Base-by-base conservation (phyloP, 2,113 vertebrate genomes). In the Sula dactylatra region DNA sequence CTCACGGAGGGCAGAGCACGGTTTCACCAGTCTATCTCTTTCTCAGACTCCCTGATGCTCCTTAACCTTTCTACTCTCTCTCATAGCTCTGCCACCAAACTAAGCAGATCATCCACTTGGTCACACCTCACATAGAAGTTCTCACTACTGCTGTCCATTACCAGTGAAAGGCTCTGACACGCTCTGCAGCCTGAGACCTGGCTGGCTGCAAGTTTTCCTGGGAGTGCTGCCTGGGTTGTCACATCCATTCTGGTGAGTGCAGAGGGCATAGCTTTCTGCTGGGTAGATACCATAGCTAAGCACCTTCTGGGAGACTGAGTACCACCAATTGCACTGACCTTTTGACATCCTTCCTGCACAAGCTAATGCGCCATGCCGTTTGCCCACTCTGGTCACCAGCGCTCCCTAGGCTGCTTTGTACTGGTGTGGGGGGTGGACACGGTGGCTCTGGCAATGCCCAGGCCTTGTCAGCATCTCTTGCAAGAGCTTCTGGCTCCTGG, bases 391-490 rank as follows among this genome's bases (percentile, higher is more conserved):
- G 20, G 56, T 58, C 32, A 8, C 13, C 16, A 10, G 22, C 7
- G 21, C 58, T 25, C 58, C 31, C 38, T 8, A 7, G 7, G 38
- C 38, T 26, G 38, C 52, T 56, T 44, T 18, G 19, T 16, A 40
- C 5, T 24, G 50, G 50, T 8, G 36, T 7, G 27, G 27, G 11
- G 12, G 18, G 47, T 29, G 67, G 25, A 26, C 1, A 5, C 4
- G 4, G 29, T 19, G n/a, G 8, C 58, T 32, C 36, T 26, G 10
- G 16, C 36, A 34, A 42, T 4, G 15, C n/a, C 47, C 13, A 27
- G 47, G 36, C 36, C 27, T 67, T 3, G 0, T 36, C 34, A 32
- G 26, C 3, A 1, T 10, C 21, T 47, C n/a, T 8, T 2, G 1
- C 4, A 12, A 22, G 32, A 55, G 40, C 78, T 26, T 36, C 16